Percentiles rank a stretch among this genome's conserved stretches.
phyloP scores from a whole-genome alignment of 2,888 invertebrate genomes.

The Stenoptilia bipunctidactyla region DNA sequence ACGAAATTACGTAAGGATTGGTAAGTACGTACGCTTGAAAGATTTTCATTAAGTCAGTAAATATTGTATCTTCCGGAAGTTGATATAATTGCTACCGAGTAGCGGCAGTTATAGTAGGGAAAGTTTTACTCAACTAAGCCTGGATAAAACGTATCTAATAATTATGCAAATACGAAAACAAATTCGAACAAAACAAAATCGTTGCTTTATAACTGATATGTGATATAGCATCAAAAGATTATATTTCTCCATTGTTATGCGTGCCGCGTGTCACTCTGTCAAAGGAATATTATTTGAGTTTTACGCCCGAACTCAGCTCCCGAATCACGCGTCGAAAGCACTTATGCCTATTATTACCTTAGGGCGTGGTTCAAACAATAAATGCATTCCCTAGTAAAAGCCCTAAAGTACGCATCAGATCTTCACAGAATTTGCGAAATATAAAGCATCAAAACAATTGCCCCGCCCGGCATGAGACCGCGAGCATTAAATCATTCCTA shows the following conservation, averaged over 20 bases:
- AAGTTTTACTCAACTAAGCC: too few species aligned
- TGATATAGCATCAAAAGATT: conserved; percentile 42
- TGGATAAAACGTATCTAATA: too few species aligned
- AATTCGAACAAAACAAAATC: not conserved
- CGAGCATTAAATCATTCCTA: conserved; percentile 23
- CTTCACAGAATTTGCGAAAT: not conserved
- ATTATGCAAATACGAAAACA: too few species aligned
- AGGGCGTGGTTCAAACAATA: not conserved
- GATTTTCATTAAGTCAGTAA: too few species aligned
- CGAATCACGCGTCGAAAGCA: conserved; percentile 23
- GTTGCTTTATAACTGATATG: conserved; percentile 24
- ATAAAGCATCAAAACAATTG: conserved; percentile 6
- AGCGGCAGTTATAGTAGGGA: too few species aligned
- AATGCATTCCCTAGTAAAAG: not conserved
- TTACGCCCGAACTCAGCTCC: conserved; percentile 34
- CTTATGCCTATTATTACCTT: too few species aligned
- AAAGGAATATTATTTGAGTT: conserved; percentile 26
- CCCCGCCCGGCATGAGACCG: conserved; percentile 3
- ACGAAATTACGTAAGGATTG: too few species aligned
- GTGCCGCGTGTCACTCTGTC: conserved; percentile 17
- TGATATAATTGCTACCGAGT: too few species aligned
- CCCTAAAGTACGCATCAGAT: not conserved
- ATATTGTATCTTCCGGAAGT: too few species aligned
- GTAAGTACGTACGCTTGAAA: too few species aligned
- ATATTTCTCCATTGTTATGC: conserved; percentile 17